Evolutionary conservation across 2,113 vertebrate species (phyloP).

Genomic region (Cyanistes caeruleus): DNA sequence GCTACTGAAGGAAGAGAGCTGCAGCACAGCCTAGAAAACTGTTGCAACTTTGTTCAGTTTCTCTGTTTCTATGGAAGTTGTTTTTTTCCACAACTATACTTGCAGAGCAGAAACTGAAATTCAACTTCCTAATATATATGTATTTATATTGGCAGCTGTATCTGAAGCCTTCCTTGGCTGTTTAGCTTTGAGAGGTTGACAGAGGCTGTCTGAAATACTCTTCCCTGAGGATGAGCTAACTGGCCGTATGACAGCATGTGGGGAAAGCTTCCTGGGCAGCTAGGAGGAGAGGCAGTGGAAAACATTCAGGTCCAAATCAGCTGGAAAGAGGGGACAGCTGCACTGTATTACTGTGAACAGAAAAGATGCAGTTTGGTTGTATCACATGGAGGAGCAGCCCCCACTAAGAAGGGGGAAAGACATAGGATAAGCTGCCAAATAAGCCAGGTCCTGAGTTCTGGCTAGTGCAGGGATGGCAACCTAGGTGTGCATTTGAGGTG

Average conservation of each 20-base stretch:
- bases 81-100: not conserved
- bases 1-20: not conserved
- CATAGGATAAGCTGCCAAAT: not conserved
- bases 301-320: not conserved
- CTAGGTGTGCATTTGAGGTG: not conserved
- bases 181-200: not conserved
- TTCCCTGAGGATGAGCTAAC: not conserved
- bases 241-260: fast-evolving
- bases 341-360: not conserved
- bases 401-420: not conserved
- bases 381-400: not conserved
- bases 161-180: not conserved
- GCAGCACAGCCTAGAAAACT: not conserved
- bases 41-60: not conserved
- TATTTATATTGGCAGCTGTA: not conserved
- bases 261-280: not conserved
- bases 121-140: not conserved
- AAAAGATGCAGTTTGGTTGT: not conserved
- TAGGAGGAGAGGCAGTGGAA: not conserved
- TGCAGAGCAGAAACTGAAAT: not conserved
- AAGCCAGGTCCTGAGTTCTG: not conserved
- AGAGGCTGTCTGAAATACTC: not conserved
- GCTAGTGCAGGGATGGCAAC: not conserved
- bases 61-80: not conserved
- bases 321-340: not conserved